Evolutionary conservation across 1,140 invertebrate species (phyloP), one percentile per base, ranked within the genome.

Genomic region (Pseudomyrmex pallidus): DNA sequence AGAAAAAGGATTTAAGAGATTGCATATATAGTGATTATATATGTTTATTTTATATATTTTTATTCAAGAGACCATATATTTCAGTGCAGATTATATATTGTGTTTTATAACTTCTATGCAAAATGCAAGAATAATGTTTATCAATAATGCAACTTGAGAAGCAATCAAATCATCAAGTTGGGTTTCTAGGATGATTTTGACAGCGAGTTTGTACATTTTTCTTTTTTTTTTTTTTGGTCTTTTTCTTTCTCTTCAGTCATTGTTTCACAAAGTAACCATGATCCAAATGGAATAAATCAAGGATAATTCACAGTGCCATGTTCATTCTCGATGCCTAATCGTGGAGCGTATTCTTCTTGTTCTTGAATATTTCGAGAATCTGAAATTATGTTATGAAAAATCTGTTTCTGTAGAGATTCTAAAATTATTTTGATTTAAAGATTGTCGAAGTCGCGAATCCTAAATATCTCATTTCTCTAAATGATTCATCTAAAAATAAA

Each of bases 281-380:
- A 35, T 63, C 17, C 12, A 15, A 78, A 52, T 8, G 54, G 10
- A n/a, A 67, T 73, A 54, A 80, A 64, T 72, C 80, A 66, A 61
- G 59, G 64, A 46, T 52, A 63, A 46, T 10, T 64, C 67, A 54
- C 13, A 5, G 74, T 15, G 25, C 88, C 85, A 35, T 64, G 59
- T 8, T 89, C 88, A 46, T 17, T 77, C 17, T 89, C 90, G 2
- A 87, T 85, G 13, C 84, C 83, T 44, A 87, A 22, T 57, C 85
- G 74, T 2, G 90, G 84, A 7, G 74, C 73, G 74, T 89, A 89
- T n/a, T 64, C 86, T 56, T 22, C 59, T 83, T 83, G 80, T 15
- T 64, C 80, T 76, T 89, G 87, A 54, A 56, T 82, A 67, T 85
- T 86, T 25, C 82, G 80, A 61, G 77, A 62, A 52, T 70, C 88